Percentiles rank a stretch among this genome's conserved stretches.
These are phyloP conservation scores for Gymnogyps californianus DNA, from an alignment of 2,113 vertebrate genomes.

Conservation along the genomic window DNA sequence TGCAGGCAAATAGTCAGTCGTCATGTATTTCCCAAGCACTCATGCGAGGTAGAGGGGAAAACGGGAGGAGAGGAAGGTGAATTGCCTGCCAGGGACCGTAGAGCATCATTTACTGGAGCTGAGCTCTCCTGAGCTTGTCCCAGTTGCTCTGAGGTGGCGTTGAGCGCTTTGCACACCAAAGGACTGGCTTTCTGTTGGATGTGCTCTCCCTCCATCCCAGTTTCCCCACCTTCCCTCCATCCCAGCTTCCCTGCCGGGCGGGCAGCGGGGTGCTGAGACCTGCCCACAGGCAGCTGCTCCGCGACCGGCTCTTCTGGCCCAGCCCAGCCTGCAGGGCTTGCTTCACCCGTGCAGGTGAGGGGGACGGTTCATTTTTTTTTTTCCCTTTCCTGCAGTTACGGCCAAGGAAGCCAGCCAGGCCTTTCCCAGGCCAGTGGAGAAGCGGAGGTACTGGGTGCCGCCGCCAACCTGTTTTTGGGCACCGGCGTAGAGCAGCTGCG, in stretches of 20 bases:
- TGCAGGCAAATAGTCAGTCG: neutral
- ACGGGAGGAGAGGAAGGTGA: neutral
- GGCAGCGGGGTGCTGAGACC: neutral
- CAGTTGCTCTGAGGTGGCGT: neutral
- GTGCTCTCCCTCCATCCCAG: neutral
- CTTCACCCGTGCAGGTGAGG: rapidly evolving
- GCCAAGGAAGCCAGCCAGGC: neutral
- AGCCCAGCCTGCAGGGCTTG: neutral
- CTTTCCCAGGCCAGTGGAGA: neutral
- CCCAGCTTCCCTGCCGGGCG: rapidly evolving
- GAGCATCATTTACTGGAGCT: neutral
- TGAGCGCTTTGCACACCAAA: neutral
- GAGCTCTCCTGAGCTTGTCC: neutral
- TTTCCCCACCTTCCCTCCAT: neutral
- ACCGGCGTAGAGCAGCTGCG: neutral
- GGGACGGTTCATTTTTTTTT: neutral
- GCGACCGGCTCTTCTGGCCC: neutral
- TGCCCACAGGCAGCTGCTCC: neutral
- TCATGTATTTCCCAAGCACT: neutral
- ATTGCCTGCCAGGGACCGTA: neutral
- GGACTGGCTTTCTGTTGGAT: neutral
- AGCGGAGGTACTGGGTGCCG: rapidly evolving
- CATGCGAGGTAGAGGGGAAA: neutral
- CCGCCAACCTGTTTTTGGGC: neutral
- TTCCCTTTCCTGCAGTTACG: neutral